phyloP scores from a whole-genome alignment of 2,888 invertebrate species.

The Antheraea yamamai region DNA sequence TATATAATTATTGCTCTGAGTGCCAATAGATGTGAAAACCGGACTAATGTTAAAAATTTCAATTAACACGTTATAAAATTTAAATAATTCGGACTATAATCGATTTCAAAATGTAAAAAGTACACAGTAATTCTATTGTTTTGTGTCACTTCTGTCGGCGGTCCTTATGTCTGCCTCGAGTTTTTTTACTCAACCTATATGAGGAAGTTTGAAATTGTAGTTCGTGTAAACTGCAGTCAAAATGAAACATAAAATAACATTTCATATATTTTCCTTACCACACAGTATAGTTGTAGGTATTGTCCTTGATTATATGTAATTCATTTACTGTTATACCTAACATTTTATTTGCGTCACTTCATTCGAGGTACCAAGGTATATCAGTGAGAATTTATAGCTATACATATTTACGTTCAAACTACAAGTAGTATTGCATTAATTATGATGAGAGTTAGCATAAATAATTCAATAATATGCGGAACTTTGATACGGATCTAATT shows the following conservation, averaged over 20 bases:
- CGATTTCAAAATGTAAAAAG: too few species aligned
- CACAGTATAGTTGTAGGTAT: background rate
- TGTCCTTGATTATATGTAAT: slow-evolving; percentile 6
- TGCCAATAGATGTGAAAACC: too few species aligned
- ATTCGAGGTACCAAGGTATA: background rate
- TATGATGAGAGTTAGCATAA: slow-evolving; percentile 2
- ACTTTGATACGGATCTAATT: background rate
- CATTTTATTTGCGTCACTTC: background rate
- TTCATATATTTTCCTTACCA: background rate
- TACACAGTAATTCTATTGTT: too few species aligned
- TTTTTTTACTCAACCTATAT: background rate
- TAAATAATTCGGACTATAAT: background rate
- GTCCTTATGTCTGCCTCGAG: too few species aligned
- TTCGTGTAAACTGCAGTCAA: background rate
- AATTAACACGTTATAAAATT: too few species aligned
- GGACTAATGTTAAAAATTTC: too few species aligned
- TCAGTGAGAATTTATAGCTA: slow-evolving; percentile 8
- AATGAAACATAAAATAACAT: background rate
- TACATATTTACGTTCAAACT: background rate
- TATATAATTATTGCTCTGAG: too few species aligned
- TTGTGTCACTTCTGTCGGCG: too few species aligned
- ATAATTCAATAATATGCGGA: slow-evolving; percentile 9
- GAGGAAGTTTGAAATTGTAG: background rate
- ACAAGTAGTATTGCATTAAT: background rate
- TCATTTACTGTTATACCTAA: background rate